Evolutionary conservation across 2,888 invertebrate genomes (phyloP).

Genomic region (Drosophila nr. perissopoda): DNA sequence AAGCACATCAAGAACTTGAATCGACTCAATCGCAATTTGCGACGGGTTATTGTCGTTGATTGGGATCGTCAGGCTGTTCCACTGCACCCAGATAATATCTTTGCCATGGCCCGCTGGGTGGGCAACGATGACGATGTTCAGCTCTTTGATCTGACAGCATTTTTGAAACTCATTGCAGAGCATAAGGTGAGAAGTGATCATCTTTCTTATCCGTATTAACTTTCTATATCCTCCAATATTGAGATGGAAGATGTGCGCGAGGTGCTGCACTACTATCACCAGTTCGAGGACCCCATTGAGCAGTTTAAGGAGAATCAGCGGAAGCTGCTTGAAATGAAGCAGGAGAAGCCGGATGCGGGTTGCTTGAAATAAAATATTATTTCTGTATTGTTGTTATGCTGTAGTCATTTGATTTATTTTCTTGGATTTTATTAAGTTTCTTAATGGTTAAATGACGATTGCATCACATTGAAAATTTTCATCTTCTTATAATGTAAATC

Average conservation of each 20-base stretch:
- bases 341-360: slow-evolving; percentile 83
- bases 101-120: slow-evolving; percentile 94
- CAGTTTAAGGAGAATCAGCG: slow-evolving; percentile 97
- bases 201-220: not conserved
- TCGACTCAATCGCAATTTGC: slow-evolving; percentile 92
- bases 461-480: not conserved
- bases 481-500: not conserved
- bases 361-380: not conserved
- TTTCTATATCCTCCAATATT: not conserved
- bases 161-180: slow-evolving; percentile 94
- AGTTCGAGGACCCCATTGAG: slow-evolving; percentile 96
- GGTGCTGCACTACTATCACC: slow-evolving; percentile 95
- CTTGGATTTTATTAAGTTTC: not conserved
- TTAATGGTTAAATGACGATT: not conserved
- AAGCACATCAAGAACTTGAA: slow-evolving; percentile 96
- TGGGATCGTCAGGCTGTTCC: slow-evolving; percentile 95
- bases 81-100: slow-evolving; percentile 94
- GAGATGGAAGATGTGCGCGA: slow-evolving; percentile 96
- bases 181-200: slow-evolving; percentile 83
- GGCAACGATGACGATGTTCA: slow-evolving; percentile 97
- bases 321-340: slow-evolving; percentile 89
- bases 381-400: not conserved
- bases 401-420: not conserved
- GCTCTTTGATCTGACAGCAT: slow-evolving; percentile 94
- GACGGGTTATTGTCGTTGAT: slow-evolving; percentile 96